Evolutionary conservation across 2,113 vertebrate genomes (phyloP), one percentile per base, ranked within the genome.

Genomic region (Phoxinus phoxinus): DNA sequence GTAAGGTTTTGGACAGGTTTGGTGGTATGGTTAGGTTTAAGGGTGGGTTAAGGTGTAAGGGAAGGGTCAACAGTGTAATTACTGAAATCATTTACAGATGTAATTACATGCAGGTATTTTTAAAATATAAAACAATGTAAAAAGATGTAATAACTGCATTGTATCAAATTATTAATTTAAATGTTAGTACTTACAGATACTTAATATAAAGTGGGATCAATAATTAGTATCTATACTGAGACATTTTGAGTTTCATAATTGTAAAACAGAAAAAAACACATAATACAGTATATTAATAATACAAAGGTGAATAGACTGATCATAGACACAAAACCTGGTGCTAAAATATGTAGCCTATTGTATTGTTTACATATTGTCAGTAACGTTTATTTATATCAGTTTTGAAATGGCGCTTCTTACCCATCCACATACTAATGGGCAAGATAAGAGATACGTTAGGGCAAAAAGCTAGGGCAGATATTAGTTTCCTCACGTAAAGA

Each of bases 351-450:
- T 69, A n/a, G n/a, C n/a, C n/a, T n/a, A 19, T 71, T 7, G 27
- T 15, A 61, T 79, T 84, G 65, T 87, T 87, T 80, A 81, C 82
- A 87, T 69, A 6, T 56, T 19, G 7, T 80, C 35, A 7, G 5
- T 30, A 27, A 63, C 0, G 5, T 46, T 4, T 0, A 67, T 48
- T 61, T 41, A 8, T 44, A 41, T 44, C 23, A 27, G 37, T 80
- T 63, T 63, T 37, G 11, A 30, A 11, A 44, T 10, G 63, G 32
- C 6, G 10, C 37, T 46, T 46, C 73, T 21, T 53, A 11, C 4
- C 2, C 11, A 27, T 58, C 23, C 23, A 25, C 11, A 32, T 32
- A 23, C 56, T 53, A 27, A 15, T 32, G 17, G n/a, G 44, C 15
- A 58, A 48, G 78, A 71, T 61, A 81, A 67, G 25, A 21, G 8